phyloP scores from a whole-genome alignment of 2,888 invertebrate species.

The Epinotia demarniana region DNA sequence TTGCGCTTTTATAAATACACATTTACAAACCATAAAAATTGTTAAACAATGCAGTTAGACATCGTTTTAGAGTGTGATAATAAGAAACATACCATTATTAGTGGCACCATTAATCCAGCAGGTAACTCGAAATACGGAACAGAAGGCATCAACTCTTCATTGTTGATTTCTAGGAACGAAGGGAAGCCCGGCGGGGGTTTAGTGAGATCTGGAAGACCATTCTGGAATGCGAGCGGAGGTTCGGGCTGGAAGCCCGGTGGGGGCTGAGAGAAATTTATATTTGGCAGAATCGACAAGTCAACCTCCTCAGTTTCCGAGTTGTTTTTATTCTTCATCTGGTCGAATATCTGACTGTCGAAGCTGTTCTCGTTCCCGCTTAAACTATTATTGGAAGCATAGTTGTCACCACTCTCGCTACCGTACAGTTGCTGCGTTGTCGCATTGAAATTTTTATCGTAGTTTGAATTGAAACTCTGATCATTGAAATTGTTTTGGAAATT shows the following conservation, averaged over 20 bases:
- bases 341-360: conserved; percentile 78
- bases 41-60: neutral
- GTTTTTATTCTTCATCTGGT: conserved; percentile 68
- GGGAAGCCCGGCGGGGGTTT: conserved; percentile 94
- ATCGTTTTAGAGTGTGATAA: neutral
- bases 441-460: conserved; percentile 69
- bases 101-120: conserved; percentile 98
- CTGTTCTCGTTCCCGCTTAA: conserved; percentile 81
- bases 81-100: conserved; percentile 89
- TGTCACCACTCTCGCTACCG: conserved; percentile 77
- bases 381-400: conserved; percentile 75
- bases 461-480: conserved; percentile 68
- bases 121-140: conserved; percentile 98
- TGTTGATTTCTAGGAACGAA: conserved; percentile 76
- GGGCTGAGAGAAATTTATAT: conserved; percentile 79
- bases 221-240: conserved; percentile 77
- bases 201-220: conserved; percentile 91
- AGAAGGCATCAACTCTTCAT: conserved; percentile 93
- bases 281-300: conserved; percentile 71
- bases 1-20: neutral
- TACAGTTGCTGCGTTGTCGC: conserved; percentile 66
- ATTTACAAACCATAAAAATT: neutral
- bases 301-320: conserved; percentile 67
- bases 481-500: conserved; percentile 68
- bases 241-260: conserved; percentile 77